Evolutionary conservation across 2,888 invertebrate species (phyloP), one percentile per base, ranked within the genome.

Genomic region (Cremastobaeus sp.): DNA sequence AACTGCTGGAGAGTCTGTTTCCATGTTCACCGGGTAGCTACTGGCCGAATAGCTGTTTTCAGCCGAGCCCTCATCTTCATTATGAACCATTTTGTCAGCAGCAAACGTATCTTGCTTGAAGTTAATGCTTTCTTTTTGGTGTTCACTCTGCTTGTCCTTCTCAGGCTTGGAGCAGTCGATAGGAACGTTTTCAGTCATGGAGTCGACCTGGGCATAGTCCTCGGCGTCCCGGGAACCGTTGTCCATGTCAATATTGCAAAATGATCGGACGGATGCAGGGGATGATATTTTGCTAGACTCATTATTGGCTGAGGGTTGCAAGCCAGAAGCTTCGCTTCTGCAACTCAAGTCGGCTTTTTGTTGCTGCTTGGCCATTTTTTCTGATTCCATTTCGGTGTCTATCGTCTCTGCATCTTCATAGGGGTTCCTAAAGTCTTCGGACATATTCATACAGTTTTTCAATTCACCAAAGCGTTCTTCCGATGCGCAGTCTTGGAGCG

Each of bases 401-500:
- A 71, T 66, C n/a, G 82, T 84, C 50, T 83, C 86, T 12, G 86
- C 80, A 21, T 88, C 88, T 79, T 88, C 88, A 66, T 78, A 88
- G 79, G 85, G 84, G 6, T 84, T 83, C 28, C 82, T 82, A n/a
- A 82, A 82, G 57, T 79, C 88, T 78, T 83, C 82, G 4, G 81
- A 80, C 12, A 85, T 82, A 14, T 78, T 85, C 5, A 89, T 88
- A 39, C 89, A 88, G 65, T 89, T 88, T 12, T 89, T 88, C 34
- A 89, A 77, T 18, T 89, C 88, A 41, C 88, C 88, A 18, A 89
- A 89, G 3, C 74, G 76, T 8, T 79, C 79, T 34, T 77, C 77
- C 64, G 66, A 86, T 79, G 78, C 77, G 39, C 78, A 80, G 12
- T 78, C 77, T 18, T 82, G 80, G 3, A 84, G 57, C 1, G 77